Evolutionary conservation across 1,140 invertebrate genomes (phyloP), one percentile per base, ranked within the genome.

Genomic region (Caerostris darwini): DNA sequence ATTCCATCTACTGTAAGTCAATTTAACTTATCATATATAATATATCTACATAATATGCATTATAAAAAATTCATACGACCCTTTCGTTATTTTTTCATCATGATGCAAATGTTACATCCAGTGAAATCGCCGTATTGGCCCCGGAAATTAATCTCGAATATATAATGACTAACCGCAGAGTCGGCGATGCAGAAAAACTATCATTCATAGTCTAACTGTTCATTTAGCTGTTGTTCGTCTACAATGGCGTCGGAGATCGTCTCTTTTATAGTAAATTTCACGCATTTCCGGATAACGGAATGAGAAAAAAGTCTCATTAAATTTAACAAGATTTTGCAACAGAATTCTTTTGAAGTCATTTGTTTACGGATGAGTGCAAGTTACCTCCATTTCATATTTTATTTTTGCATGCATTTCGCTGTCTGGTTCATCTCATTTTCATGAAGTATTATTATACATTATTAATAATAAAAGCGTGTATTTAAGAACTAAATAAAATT

Each of bases 241-340:
- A 34, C 86, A 64, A 64, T 57, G 14, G 86, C 34, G 64, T 64
- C 86, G 64, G n/a, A 12, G 10, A 88, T 64, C 7, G 7, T 19
- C 83, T 85, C 34, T 85, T 85, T 59, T 77, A 77, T 50, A 10
- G 34, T 19, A 83, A 85, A 56, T 19, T 56, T 85, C 57, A 88
- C 61, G 59, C 86, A 64, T 88, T 88, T 88, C 86, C 86, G 86
- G 86, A 59, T 88, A 56, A 85, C 82, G 53, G 58, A 61, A 88
- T 59, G 56, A 67, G 34, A n/a, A 8, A 19, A 50, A 53, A 88
- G 56, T 64, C 86, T 88, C 61, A 19, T 88, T 88, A 88, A 10
- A 53, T 88, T 88, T 88, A 88, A 88, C 59, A 53, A 88, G 58
- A 61, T 88, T 53, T 85, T 7, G 8, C 3, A 19, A 3, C 14